Base-by-base conservation (phyloP, 2,797 vertebrate species). In the Rhynchonycteris naso region DNA sequence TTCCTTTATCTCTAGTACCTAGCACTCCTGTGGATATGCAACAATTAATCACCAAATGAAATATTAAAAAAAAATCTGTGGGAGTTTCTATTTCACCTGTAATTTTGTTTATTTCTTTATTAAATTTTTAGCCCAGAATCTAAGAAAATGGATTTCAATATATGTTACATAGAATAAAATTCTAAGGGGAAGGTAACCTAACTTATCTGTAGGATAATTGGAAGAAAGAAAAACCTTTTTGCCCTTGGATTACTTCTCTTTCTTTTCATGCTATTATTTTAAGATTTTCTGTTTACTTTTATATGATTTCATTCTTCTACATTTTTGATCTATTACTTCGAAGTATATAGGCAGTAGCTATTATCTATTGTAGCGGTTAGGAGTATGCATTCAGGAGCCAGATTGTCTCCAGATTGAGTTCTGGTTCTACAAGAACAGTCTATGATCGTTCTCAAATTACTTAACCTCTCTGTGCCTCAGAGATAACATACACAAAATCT, bases 21-120 rank as follows among this genome's bases (percentile, higher is more conserved):
- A 22, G 61, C 52, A 68, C 38, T 80, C 33, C 30, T 87, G 4
- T 52, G 71, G 19, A 18, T 52, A 1, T 71, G 63, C 24, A 71
- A n/a, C 58, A 88, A 63, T 65, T 78, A 47, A 72, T 93, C 9
- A 2, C 58, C 83, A 9, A 80, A 63, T 69, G 59, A 79, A 80
- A 65, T 81, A 21, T 22, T 15, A 43, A 43, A 43, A 0, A 30
- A 84, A 89, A 87, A 50, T 12, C 33, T 52, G 43, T 81, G 26
- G 56, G 22, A 54, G 50, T 81, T 93, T 63, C 58, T 93, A 14
- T 58, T 80, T 69, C 63, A 82, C 33, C 74, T 56, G 10, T 71
- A 52, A 81, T 82, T 95, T 83, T 59, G 19, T 43, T 85, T 75
- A 3, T 21, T 28, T 90, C 38, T 79, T 87, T 56, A 90, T 72